These are phyloP conservation scores for Eumacrocentrus americanus DNA, from an alignment of 2,888 invertebrate genomes.

Conservation along the genomic window DNA sequence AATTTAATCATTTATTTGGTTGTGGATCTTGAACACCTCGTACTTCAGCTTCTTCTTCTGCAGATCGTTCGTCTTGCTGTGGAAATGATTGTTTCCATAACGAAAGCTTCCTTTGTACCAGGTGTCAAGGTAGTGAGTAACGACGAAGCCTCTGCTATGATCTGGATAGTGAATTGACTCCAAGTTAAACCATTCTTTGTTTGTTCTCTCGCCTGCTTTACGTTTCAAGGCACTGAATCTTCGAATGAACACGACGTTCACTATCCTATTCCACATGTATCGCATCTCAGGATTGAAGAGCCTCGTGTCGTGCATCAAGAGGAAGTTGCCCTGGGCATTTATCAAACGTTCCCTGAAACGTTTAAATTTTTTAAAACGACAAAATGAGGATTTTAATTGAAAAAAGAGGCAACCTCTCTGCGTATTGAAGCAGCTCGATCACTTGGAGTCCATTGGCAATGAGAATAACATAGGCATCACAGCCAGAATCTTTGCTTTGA, in stretches of 20 bases:
- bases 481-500: slow-evolving; percentile 67
- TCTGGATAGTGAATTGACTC: slow-evolving; percentile 78
- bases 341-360: slow-evolving; percentile 69
- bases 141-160: slow-evolving; percentile 65
- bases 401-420: slow-evolving; percentile 66
- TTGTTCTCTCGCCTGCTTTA: slow-evolving; percentile 40
- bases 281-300: slow-evolving; percentile 71
- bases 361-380: slow-evolving; percentile 12
- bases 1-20: neutral
- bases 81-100: slow-evolving; percentile 60
- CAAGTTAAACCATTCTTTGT: slow-evolving; percentile 70
- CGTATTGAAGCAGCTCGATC: slow-evolving; percentile 71
- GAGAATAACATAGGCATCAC: slow-evolving; percentile 74
- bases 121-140: slow-evolving; percentile 70
- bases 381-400: slow-evolving; percentile 1
- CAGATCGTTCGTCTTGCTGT: slow-evolving; percentile 56
- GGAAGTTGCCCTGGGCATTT: slow-evolving; percentile 73
- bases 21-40: neutral
- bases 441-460: slow-evolving; percentile 76
- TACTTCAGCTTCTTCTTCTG: slow-evolving; percentile 53
- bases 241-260: slow-evolving; percentile 76
- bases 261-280: slow-evolving; percentile 78
- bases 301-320: slow-evolving; percentile 73
- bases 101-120: slow-evolving; percentile 72
- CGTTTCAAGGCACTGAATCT: slow-evolving; percentile 59